These are phyloP conservation scores for Lepidochrysops patricia DNA, from an alignment of 2,888 invertebrate genomes.

Conservation along the genomic window DNA sequence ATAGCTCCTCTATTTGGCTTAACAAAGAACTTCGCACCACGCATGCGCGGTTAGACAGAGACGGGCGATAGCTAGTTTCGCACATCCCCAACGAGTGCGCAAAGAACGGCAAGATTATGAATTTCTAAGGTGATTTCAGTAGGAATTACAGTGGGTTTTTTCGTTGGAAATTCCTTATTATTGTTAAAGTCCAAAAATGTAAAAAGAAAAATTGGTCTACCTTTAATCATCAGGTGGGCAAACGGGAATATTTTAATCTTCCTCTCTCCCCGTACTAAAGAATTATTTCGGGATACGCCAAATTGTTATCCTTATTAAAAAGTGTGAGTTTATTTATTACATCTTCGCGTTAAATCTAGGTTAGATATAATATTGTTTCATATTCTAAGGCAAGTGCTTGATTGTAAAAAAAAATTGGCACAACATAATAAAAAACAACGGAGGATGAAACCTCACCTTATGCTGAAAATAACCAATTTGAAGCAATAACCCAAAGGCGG, in stretches of 20 bases:
- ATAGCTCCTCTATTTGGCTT: slow-evolving; percentile 10
- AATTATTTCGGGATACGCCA: neutral
- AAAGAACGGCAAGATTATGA: slow-evolving; percentile 34
- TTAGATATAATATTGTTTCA: too few relatives aligned
- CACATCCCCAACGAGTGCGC: slow-evolving; percentile 21
- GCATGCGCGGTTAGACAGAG: slow-evolving; percentile 36
- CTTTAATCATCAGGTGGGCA: slow-evolving; percentile 1
- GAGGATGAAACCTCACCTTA: neutral
- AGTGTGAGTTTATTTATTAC: too few relatives aligned
- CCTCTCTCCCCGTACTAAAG: neutral
- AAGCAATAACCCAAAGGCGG: neutral
- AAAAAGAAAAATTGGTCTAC: neutral
- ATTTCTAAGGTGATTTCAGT: slow-evolving; percentile 29
- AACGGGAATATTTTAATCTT: neutral
- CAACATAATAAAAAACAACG: neutral
- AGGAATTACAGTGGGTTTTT: slow-evolving; percentile 4
- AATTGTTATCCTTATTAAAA: too few relatives aligned
- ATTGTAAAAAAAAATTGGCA: neutral
- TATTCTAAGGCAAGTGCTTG: too few relatives aligned
- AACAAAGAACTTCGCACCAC: slow-evolving; percentile 19
- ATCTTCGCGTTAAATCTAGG: too few relatives aligned
- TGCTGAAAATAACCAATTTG: neutral
- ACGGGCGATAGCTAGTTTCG: slow-evolving; percentile 31
- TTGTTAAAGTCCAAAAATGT: slow-evolving; percentile 10
- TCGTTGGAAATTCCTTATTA: slow-evolving; percentile 16